Base-by-base conservation (phyloP, 1,140 invertebrate genomes). In the Drosophila auraria region DNA sequence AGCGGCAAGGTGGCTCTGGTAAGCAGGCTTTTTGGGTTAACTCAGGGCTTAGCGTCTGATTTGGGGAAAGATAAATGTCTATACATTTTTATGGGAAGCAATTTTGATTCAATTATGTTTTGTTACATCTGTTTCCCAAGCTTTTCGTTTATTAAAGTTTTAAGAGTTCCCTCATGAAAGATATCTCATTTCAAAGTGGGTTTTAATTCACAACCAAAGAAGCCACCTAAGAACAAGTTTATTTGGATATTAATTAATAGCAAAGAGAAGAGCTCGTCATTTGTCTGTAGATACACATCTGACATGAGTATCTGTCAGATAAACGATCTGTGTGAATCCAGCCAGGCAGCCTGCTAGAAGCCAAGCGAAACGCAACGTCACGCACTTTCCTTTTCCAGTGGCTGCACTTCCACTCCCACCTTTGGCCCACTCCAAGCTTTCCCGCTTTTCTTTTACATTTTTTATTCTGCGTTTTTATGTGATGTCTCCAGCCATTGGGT, bases 1-100 rank as follows among this genome's bases (percentile, higher is more conserved):
- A 80, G 74, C 59, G 91, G 91, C 23, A 92, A 92, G 66, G 91
- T 92, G 71, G 91, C 89, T 2, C 58, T 92, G 91, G 91, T 92
- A 80, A 91, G 91, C 49, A n/a, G 14, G 5, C 20, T 25, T 36
- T 44, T 5, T n/a, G 33, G 40, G 27, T 36, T 53, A 58, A 70
- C 44, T 40, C 30, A 40, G 51, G 59, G 38, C 9, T 38, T 17
- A 71, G 27, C 11, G 33, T 14, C 4, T 53, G 20, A 12, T 36
- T 11, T 20, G 17, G 30, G 51, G 7, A 54, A 23, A 23, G 12
- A 20, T 56, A 15, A 40, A 5, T 5, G 5, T 40, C 0, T 40
- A 14, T 14, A 14, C 38, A 40, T 15, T 40, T 15, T 40, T 15
- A 15, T 42, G 40, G 54, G 5, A 11, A 12, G 33, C 23, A 14